These are phyloP conservation scores for Polydrusus tereticollis DNA, from an alignment of 2,888 invertebrate genomes.

Conservation along the genomic window DNA sequence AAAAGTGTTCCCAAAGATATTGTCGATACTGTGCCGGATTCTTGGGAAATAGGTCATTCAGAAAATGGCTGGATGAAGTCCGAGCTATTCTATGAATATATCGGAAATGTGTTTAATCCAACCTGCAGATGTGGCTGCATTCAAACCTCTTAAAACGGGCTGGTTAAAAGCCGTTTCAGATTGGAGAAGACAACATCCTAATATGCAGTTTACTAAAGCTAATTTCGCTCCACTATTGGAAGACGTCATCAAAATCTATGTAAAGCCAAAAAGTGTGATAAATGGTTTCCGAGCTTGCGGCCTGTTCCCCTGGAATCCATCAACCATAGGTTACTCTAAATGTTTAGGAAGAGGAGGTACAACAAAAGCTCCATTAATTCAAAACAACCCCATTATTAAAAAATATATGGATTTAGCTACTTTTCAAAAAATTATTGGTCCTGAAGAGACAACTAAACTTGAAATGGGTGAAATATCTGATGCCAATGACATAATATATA, in stretches of 20 bases:
- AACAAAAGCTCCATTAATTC: background rate
- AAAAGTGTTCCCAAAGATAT: background rate
- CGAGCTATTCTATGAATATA: background rate
- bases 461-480: no score
- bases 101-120: background rate
- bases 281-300: conserved; percentile 50
- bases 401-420: no score
- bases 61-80: background rate
- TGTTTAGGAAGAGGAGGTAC: conserved; percentile 30
- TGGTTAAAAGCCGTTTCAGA: conserved; percentile 57
- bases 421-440: no score
- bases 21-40: background rate
- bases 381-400: no score
- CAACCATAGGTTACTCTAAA: conserved; percentile 44
- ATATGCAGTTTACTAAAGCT: conserved; percentile 41
- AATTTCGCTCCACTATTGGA: conserved; percentile 44
- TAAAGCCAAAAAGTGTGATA: background rate
- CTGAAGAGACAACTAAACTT: no score
- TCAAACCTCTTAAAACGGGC: conserved; percentile 52
- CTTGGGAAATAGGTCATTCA: background rate
- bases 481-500: no score
- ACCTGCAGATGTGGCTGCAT: conserved; percentile 52
- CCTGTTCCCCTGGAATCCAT: conserved; percentile 49
- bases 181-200: conserved; percentile 54
- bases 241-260: conserved; percentile 22